A percentile compares a stretch with the other conserved stretches of the same genome.
Evolutionary conservation across 2,797 vertebrate species (phyloP).

Genomic region (Urophycis tenuis): DNA sequence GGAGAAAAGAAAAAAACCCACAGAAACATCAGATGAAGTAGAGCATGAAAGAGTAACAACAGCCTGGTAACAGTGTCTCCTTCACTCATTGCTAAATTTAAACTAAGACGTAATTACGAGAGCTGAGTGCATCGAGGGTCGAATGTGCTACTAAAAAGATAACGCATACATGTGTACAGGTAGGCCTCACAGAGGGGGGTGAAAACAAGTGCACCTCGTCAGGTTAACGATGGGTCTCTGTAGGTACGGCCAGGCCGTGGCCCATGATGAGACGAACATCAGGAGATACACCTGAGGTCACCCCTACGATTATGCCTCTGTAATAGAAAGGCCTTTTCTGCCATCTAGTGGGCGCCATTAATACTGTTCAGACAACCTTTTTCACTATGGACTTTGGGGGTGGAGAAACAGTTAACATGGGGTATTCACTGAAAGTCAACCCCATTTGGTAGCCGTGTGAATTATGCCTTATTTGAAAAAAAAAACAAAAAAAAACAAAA

Average conservation of each 20-base stretch:
- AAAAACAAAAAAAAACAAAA: neutral
- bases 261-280: neutral
- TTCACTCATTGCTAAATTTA: neutral
- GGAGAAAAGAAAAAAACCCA: slow-evolving; percentile 24
- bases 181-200: too few relatives aligned
- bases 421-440: neutral
- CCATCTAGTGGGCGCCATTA: slow-evolving; percentile 45
- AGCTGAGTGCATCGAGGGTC: too few relatives aligned
- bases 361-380: neutral
- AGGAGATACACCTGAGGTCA: neutral
- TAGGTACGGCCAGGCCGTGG: neutral
- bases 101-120: neutral
- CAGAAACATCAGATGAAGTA: neutral
- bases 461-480: neutral
- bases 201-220: too few relatives aligned
- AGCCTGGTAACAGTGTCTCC: too few relatives aligned
- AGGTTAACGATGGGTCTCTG: too few relatives aligned
- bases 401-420: neutral
- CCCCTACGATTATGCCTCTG: neutral
- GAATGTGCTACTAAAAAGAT: too few relatives aligned
- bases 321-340: slow-evolving; percentile 15
- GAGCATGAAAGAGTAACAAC: neutral
- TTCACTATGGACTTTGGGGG: neutral
- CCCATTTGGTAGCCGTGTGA: neutral
- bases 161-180: too few relatives aligned